phyloP scores from a whole-genome alignment of 2,888 invertebrate genomes.

The Tyria jacobaeae region DNA sequence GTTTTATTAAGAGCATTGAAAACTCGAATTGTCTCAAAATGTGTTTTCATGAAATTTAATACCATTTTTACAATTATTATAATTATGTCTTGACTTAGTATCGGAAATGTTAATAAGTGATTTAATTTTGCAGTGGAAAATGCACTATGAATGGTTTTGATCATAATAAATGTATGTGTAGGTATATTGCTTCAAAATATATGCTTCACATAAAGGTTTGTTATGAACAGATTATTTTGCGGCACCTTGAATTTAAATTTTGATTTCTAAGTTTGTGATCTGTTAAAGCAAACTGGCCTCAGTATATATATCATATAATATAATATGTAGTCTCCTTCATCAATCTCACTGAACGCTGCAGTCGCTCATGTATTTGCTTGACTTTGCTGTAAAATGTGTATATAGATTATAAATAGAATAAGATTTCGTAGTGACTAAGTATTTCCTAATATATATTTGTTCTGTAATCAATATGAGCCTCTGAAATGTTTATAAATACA shows the following conservation, averaged over 20 bases:
- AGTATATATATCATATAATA: conserved; percentile 19
- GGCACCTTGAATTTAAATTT: not conserved
- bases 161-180: not conserved
- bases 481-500: conserved; percentile 9
- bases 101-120: not conserved
- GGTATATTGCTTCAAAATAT: too few species aligned
- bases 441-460: conserved; percentile 1
- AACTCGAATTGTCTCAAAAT: not conserved
- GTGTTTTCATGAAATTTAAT: too few species aligned
- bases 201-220: not conserved
- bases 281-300: not conserved
- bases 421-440: not conserved
- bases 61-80: too few species aligned
- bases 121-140: not conserved
- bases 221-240: not conserved
- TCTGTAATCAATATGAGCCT: not conserved
- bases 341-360: conserved; percentile 17
- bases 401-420: conserved; percentile 25
- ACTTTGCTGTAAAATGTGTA: conserved; percentile 33
- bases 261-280: not conserved
- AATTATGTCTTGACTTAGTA: too few species aligned
- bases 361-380: conserved; percentile 23
- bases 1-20: not conserved
- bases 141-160: not conserved
- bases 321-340: conserved; percentile 24